Percentiles rank a stretch among this genome's conserved stretches.
phyloP scores from a whole-genome alignment of 2,797 vertebrate genomes.

The Halcyon badia region DNA sequence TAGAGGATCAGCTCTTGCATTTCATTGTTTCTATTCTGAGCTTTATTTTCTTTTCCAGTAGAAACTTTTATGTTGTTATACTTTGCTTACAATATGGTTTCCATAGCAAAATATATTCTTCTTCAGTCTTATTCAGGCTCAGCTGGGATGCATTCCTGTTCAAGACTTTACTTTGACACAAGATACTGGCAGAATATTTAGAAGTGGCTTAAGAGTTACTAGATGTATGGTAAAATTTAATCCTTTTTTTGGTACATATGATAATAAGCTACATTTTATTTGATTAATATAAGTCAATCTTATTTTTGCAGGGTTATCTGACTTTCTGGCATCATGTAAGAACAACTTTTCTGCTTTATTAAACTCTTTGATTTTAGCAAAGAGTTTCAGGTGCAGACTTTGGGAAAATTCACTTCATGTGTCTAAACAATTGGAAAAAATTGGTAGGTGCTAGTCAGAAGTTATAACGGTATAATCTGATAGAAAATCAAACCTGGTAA shows the following conservation, averaged over 20 bases:
- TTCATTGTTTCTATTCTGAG: neutral
- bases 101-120: neutral
- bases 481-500: neutral
- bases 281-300: slow-evolving; percentile 25
- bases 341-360: slow-evolving; percentile 87
- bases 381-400: slow-evolving; percentile 95
- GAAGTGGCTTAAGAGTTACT: slow-evolving; percentile 91
- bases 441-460: slow-evolving; percentile 83
- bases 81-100: neutral
- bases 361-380: slow-evolving; percentile 91
- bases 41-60: neutral
- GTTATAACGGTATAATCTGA: neutral
- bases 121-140: slow-evolving; percentile 95
- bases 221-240: slow-evolving; percentile 88
- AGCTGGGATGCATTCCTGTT: slow-evolving; percentile 92
- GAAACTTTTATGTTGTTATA: neutral
- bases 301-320: slow-evolving; percentile 89
- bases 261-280: slow-evolving; percentile 5
- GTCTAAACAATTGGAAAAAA: slow-evolving; percentile 97
- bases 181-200: slow-evolving; percentile 95
- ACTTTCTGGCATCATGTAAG: slow-evolving; percentile 87
- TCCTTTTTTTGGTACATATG: neutral
- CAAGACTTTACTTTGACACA: slow-evolving; percentile 96
- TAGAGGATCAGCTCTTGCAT: neutral
- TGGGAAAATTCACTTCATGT: slow-evolving; percentile 96